Base-by-base conservation (phyloP, 23 tunicate genomes). In the Phallusia fumigata region DNA sequence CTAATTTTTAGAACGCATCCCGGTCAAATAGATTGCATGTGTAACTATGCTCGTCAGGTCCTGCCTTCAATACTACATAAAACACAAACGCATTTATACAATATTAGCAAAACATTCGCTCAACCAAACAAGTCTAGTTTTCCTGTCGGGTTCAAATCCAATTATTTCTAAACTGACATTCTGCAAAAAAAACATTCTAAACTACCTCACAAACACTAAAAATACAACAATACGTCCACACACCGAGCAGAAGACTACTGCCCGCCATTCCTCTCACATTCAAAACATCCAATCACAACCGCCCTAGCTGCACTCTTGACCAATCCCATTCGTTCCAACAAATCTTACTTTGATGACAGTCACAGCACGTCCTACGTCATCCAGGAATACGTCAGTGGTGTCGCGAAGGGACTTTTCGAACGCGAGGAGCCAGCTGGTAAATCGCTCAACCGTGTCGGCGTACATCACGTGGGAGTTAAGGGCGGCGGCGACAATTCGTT, bases 341-440 rank as follows among this genome's bases (percentile, higher is more conserved):
- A 58, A 24, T 58, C 84, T 19, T 79, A 94, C 98, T 88, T 94
- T 83, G 32, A 94, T 83, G 11, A 64, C 74, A 31, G 81, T 76
- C 31, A 83, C 75, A 12, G 98, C 94, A 2, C 35, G 53, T 24
- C 24, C 65, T 15, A 94, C 98, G 73, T 94, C 95, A 77, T 89
- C 95, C 40, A 94, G 82, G 65, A 52, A 89, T 26, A 94, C 98
- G 73, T 89, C 90, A 76, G 94, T 86, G 0, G 91, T 94, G 33
- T 69, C 80, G 30, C 95, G 85, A n/a, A 94, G 72, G 1, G 90
- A 77, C 32, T 84, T 86, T 77, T 94, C 98, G 53, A 94, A 94
- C 0, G 78, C 69, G 50, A 94, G 74, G 64, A 94, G 65, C 98
- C 98, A 94, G 0, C 30, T 52, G 19, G 98, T 89, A 79, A 89